These are phyloP conservation scores for Phymastichus coffea DNA, from an alignment of 1,140 invertebrate genomes.

Conservation along the genomic window DNA sequence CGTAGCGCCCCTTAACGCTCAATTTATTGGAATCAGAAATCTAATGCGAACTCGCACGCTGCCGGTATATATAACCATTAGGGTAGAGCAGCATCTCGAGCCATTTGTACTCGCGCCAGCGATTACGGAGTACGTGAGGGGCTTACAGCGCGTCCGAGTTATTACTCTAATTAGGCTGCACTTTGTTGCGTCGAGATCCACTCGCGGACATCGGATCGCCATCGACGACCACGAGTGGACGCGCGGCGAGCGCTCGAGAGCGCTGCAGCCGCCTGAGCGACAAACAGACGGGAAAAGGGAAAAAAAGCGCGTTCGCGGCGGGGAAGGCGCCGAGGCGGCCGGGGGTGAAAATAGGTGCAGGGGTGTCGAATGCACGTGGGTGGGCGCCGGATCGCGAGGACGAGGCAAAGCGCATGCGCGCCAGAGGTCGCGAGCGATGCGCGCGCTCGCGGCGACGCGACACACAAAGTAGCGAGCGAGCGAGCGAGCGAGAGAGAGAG, in stretches of 20 bases:
- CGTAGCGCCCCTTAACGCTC: slow-evolving; percentile 22
- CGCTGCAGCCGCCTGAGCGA: no score
- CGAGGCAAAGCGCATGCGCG: slow-evolving; percentile 23
- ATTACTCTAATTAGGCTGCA: slow-evolving; percentile 44
- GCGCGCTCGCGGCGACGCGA: slow-evolving; percentile 11
- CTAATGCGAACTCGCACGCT: slow-evolving; percentile 34
- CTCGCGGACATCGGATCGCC: slow-evolving; percentile 14
- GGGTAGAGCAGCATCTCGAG: slow-evolving; percentile 33
- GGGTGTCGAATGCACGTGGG: no score
- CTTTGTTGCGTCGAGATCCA: slow-evolving; percentile 26
- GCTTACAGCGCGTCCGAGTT: slow-evolving; percentile 41
- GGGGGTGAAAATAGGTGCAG: no score
- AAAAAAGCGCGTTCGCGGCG: no score
- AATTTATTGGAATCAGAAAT: slow-evolving; percentile 52
- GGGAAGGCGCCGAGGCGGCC: no score
- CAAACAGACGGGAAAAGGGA: no score
- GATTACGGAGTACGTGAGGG: slow-evolving; percentile 48
- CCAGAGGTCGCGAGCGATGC: background rate
- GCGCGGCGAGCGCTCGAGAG: no score
- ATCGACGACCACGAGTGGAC: slow-evolving; percentile 21
- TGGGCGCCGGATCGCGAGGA: no score
- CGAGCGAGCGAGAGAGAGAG: no score
- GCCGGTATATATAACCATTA: slow-evolving; percentile 45
- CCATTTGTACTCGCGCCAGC: slow-evolving; percentile 43
- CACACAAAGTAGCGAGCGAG: no score